A percentile compares a stretch with the other conserved stretches of the same genome.
These are phyloP conservation scores for Oscarella lobularis DNA, from an alignment of 37 sponge, comb jelly and placozoan genomes.

Conservation along the genomic window DNA sequence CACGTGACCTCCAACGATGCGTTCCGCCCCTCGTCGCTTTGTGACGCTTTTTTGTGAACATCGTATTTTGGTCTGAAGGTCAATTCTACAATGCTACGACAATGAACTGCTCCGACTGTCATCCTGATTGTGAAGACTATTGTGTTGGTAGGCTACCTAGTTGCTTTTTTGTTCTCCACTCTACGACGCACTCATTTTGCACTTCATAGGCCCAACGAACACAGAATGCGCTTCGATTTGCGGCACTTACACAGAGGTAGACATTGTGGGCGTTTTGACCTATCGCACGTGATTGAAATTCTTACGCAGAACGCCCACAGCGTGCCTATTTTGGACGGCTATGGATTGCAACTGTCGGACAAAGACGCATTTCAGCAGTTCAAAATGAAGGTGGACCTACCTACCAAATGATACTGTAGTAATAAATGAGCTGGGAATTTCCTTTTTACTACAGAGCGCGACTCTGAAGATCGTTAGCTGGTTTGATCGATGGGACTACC, in stretches of 20 bases:
- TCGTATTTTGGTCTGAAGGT: too few species aligned
- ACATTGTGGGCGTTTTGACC: too few species aligned
- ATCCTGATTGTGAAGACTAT: neutral
- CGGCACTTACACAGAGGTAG: neutral
- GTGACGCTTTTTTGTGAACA: too few species aligned
- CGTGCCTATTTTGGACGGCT: neutral
- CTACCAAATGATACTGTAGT: too few species aligned
- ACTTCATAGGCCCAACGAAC: neutral
- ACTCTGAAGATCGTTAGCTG: neutral
- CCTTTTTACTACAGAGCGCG: too few species aligned
- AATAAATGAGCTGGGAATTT: too few species aligned
- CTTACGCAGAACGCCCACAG: neutral
- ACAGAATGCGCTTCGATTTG: neutral
- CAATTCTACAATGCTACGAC: neutral
- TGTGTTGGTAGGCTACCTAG: neutral
- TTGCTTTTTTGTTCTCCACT: neutral
- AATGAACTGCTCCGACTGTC: neutral
- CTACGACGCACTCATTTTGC: too few species aligned
- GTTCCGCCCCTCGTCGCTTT: too few species aligned
- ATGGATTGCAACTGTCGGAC: neutral
- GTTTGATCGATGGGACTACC: neutral
- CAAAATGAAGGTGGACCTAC: conserved; percentile 2
- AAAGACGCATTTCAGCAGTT: neutral
- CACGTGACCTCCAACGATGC: too few species aligned
- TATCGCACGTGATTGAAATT: neutral